phyloP scores from a whole-genome alignment of 2,888 invertebrate species.

The Nephrotoma appendiculata region DNA sequence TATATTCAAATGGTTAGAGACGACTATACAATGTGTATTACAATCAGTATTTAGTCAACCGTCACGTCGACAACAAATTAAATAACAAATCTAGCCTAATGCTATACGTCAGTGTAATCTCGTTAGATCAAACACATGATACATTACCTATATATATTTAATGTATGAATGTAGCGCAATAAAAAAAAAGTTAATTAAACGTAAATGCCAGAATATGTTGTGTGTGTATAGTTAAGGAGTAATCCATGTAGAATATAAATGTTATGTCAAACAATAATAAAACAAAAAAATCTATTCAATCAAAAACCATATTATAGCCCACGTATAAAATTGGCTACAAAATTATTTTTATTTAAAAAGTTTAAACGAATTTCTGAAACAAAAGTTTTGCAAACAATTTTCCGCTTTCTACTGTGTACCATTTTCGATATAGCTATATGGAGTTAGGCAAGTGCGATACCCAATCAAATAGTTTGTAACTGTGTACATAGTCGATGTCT shows the following conservation, averaged over 20 bases:
- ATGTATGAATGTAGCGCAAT: background rate
- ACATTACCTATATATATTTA: too few species aligned
- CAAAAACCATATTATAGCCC: background rate
- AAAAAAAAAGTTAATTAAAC: background rate
- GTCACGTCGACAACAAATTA: background rate
- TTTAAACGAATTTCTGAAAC: background rate
- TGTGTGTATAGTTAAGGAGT: background rate
- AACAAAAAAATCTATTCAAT: background rate
- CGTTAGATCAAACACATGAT: too few species aligned
- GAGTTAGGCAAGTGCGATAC: too few species aligned
- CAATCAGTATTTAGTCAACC: background rate
- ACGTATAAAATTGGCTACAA: background rate
- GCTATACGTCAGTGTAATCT: too few species aligned
- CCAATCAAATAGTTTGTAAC: too few species aligned
- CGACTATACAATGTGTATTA: too few species aligned
- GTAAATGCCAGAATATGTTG: background rate
- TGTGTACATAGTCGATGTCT: background rate
- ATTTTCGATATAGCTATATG: background rate
- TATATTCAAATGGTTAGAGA: too few species aligned
- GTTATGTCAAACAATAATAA: background rate
- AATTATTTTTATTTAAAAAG: background rate
- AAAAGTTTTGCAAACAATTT: background rate
- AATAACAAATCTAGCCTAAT: too few species aligned
- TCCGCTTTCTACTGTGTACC: background rate
- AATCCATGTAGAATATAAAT: background rate